Conservation (phyloP, 2,797 vertebrate species). For the Catharus ustulatus region DNA sequence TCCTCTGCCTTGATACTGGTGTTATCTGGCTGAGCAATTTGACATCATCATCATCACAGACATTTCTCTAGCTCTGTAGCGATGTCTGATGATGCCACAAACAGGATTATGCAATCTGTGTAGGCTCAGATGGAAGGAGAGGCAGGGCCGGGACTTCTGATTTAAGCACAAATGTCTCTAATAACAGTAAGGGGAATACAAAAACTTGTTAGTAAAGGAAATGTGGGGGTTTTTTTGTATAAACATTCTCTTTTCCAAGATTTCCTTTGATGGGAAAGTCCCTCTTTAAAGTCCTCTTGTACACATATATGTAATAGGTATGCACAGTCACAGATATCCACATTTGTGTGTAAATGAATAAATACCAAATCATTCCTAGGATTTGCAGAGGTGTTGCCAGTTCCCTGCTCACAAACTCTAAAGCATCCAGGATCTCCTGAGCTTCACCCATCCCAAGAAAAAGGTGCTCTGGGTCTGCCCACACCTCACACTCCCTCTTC, state of each 20-base stretch:
- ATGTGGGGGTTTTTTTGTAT: not conserved
- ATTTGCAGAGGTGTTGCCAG: not conserved
- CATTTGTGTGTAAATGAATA: not conserved
- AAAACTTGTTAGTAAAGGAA: conserved; percentile 28
- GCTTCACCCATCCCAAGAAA: not conserved
- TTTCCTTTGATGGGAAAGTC: not conserved
- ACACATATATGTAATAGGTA: not conserved
- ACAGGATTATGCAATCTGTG: conserved; percentile 35
- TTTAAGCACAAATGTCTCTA: conserved; percentile 42
- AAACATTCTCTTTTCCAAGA: conserved; percentile 44
- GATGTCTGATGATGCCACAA: conserved; percentile 28
- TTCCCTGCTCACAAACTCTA: not conserved
- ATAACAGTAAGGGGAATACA: not conserved
- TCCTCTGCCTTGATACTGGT: conserved; percentile 49
- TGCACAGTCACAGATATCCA: not conserved
- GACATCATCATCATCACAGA: conserved; percentile 33
- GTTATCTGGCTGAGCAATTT: conserved; percentile 36
- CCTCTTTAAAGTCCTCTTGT: not conserved
- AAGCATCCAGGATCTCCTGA: not conserved
- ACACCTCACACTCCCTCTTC: not conserved
- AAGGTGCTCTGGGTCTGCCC: not conserved
- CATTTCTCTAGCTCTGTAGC: conserved; percentile 3
- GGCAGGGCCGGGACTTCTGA: not conserved
- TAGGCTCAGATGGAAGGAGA: conserved; percentile 42
- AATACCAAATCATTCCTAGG: not conserved